Evolutionary conservation across 2,797 vertebrate species (phyloP).

Genomic region (Sebastes ruberrimus): DNA sequence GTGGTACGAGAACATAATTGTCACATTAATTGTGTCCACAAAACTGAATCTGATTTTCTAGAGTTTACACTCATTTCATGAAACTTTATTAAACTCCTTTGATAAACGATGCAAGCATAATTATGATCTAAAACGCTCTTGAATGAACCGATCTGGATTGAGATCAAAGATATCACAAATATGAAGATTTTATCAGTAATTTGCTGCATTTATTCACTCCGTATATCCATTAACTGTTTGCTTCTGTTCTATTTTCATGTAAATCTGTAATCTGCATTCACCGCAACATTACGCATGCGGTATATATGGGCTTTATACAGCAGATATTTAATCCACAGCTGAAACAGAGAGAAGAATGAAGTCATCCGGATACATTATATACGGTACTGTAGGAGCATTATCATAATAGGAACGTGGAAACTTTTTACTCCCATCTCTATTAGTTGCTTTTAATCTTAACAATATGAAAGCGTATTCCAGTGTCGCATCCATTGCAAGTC

Average conservation of each 20-base stretch:
- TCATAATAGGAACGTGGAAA: constrained; percentile 27
- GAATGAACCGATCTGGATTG: constrained; percentile 3
- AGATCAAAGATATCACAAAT: constrained; percentile 24
- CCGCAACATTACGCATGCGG: constrained; percentile 1
- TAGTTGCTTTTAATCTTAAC: constrained; percentile 47
- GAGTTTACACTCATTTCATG: not conserved
- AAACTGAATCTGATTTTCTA: not conserved
- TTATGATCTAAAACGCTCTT: not conserved
- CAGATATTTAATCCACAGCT: constrained; percentile 40
- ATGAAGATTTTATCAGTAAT: constrained; percentile 30
- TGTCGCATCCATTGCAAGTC: constrained; percentile 2
- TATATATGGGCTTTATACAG: constrained; percentile 11
- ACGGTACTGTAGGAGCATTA: constrained; percentile 3
- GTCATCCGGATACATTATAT: constrained; percentile 28
- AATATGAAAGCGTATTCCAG: constrained; percentile 21
- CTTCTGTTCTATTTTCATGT: constrained; percentile 46
- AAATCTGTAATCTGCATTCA: constrained; percentile 63
- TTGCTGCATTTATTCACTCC: constrained; percentile 11
- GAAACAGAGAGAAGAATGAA: constrained; percentile 29
- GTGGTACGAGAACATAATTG: not conserved
- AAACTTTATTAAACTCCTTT: constrained; percentile 7
- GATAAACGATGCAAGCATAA: not conserved
- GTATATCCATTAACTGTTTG: constrained; percentile 37
- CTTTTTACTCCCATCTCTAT: constrained; percentile 38
- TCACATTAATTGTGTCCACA: not conserved